Conservation (phyloP, 2,113 vertebrate genomes). For the Pelmatolapia mariae region DNA sequence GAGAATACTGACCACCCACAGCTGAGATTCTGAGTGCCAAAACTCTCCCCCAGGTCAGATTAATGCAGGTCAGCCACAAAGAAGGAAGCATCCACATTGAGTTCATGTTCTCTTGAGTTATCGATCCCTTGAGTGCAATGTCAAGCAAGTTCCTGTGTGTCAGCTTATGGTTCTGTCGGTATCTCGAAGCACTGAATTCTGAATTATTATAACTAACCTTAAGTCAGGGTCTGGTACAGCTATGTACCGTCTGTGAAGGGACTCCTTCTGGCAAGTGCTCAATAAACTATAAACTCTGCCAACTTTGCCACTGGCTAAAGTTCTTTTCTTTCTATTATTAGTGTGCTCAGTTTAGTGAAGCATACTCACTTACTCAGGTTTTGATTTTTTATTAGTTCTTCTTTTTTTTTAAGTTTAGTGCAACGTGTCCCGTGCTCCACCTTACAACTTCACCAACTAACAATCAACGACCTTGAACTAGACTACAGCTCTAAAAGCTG, state of each 20-base stretch:
- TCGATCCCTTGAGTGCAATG: neutral
- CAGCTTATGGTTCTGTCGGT: neutral
- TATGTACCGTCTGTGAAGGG: neutral
- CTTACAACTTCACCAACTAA: neutral
- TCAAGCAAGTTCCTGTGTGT: neutral
- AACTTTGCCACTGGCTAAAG: neutral
- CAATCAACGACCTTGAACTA: neutral
- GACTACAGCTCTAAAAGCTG: neutral
- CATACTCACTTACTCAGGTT: neutral
- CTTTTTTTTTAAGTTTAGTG: neutral
- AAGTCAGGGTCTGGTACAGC: neutral
- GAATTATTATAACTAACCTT: neutral
- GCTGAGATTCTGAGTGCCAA: neutral
- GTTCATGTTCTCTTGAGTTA: neutral
- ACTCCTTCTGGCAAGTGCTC: neutral
- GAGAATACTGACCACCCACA: neutral
- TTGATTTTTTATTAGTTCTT: neutral
- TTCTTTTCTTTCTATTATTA: neutral
- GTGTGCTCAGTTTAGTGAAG: neutral
- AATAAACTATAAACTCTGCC: neutral
- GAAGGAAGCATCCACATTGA: neutral
- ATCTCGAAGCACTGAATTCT: neutral
- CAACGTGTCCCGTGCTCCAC: neutral
- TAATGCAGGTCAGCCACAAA: conserved; percentile 8
- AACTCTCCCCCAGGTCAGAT: conserved; percentile 12